phyloP scores from a whole-genome alignment of 1,140 invertebrate genomes.

The Metopolophium dirhodum region DNA sequence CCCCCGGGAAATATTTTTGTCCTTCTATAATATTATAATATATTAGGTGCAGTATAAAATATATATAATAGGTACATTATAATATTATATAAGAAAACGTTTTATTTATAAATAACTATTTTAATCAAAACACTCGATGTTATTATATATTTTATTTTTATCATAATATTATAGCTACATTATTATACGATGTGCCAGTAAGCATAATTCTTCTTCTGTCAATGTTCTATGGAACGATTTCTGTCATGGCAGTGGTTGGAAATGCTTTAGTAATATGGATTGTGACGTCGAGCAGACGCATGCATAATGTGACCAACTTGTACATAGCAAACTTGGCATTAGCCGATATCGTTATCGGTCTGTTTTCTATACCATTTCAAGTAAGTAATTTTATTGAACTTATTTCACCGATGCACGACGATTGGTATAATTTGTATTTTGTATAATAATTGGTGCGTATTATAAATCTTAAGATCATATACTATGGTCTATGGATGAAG shows the following conservation, averaged over 20 bases:
- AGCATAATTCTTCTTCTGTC: slow-evolving; percentile 77
- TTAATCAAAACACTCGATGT: not conserved
- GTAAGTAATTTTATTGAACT: slow-evolving; percentile 64
- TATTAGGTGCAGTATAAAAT: not conserved
- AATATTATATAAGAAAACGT: not conserved
- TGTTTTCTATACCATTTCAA: slow-evolving; percentile 82
- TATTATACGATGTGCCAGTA: slow-evolving; percentile 75
- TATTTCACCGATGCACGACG: not conserved
- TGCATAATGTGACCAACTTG: slow-evolving; percentile 84
- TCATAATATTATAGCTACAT: slow-evolving; percentile 55
- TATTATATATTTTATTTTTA: not conserved
- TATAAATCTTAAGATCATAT: not conserved
- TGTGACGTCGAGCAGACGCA: slow-evolving; percentile 73
- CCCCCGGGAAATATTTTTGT: no score
- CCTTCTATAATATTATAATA: no score
- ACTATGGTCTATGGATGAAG: no score
- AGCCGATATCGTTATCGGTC: slow-evolving; percentile 79
- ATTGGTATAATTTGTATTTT: not conserved
- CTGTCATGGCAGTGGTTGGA: slow-evolving; percentile 78
- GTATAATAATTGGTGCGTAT: no score
- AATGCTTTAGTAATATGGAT: slow-evolving; percentile 84
- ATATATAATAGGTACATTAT: not conserved
- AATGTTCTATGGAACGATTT: slow-evolving; percentile 81
- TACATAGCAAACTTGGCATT: slow-evolving; percentile 81
- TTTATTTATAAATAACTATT: not conserved